These are phyloP conservation scores for Egretta garzetta DNA, from an alignment of 2,113 vertebrate species.

Conservation along the genomic window DNA sequence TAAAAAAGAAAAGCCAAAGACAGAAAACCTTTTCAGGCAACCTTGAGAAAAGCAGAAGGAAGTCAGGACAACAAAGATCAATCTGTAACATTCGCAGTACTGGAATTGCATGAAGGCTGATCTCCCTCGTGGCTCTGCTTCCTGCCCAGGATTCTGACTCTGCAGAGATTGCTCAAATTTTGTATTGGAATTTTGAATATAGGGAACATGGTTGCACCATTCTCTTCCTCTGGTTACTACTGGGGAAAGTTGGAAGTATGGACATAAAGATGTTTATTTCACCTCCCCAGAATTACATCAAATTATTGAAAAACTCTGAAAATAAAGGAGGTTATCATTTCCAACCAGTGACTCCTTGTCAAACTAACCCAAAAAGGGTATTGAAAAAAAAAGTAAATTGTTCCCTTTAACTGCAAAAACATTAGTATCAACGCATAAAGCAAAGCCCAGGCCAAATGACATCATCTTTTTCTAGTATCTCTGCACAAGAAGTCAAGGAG, in stretches of 20 bases:
- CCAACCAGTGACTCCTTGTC: not conserved
- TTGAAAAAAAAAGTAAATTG: not conserved
- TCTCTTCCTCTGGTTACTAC: not conserved
- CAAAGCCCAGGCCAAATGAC: not conserved
- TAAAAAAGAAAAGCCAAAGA: not conserved
- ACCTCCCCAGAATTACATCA: not conserved
- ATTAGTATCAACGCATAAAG: not conserved
- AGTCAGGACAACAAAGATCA: not conserved
- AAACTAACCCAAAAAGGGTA: not conserved
- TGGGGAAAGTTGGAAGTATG: not conserved
- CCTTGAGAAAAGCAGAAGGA: not conserved
- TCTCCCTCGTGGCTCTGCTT: not conserved
- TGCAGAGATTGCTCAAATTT: not conserved
- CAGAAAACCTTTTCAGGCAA: not conserved
- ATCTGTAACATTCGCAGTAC: not conserved
- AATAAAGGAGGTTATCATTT: not conserved
- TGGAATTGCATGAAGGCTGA: not conserved
- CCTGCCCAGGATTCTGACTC: not conserved
- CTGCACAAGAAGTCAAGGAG: not conserved
- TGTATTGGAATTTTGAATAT: not conserved
- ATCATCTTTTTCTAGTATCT: not conserved
- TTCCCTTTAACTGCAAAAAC: not conserved
- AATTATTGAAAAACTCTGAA: not conserved
- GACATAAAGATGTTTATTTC: not conserved
- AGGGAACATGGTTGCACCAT: not conserved